phyloP scores from a whole-genome alignment of 2,113 vertebrate genomes.

The Maccullochella peelii region DNA sequence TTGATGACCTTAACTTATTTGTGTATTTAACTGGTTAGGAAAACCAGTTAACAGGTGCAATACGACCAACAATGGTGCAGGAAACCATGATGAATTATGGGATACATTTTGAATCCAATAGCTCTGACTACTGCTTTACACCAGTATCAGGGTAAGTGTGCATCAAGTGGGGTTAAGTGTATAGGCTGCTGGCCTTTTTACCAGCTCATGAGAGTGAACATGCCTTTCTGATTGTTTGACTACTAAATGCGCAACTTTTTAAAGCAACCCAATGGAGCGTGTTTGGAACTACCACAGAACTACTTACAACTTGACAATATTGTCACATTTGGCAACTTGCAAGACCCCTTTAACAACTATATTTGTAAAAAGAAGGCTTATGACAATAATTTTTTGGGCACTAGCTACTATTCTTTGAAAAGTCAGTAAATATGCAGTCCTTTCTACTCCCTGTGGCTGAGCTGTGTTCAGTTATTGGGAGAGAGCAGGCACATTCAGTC shows the following conservation, averaged over 20 bases:
- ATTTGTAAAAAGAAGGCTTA: neutral
- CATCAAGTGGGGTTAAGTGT: neutral
- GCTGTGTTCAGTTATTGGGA: neutral
- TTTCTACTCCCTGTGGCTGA: neutral
- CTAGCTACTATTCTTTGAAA: neutral
- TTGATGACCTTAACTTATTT: neutral
- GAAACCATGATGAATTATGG: neutral
- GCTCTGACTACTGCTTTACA: constrained; percentile 8
- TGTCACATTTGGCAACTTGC: neutral
- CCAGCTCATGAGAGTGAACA: neutral
- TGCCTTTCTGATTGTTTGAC: neutral
- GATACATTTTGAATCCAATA: constrained; percentile 16
- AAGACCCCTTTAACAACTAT: neutral
- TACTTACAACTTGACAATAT: neutral
- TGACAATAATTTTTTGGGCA: neutral
- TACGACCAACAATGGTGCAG: neutral
- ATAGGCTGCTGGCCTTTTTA: constrained; percentile 3
- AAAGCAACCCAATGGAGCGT: neutral
- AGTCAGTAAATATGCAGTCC: neutral
- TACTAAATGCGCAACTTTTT: neutral
- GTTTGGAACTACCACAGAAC: neutral
- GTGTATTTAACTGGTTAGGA: too few relatives aligned
- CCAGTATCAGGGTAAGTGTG: neutral
- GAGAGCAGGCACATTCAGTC: neutral
- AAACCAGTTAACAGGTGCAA: neutral